Percentiles rank a stretch among this genome's conserved stretches.
phyloP scores from a whole-genome alignment of 2,797 vertebrate genomes.

The Molossus molossus region DNA sequence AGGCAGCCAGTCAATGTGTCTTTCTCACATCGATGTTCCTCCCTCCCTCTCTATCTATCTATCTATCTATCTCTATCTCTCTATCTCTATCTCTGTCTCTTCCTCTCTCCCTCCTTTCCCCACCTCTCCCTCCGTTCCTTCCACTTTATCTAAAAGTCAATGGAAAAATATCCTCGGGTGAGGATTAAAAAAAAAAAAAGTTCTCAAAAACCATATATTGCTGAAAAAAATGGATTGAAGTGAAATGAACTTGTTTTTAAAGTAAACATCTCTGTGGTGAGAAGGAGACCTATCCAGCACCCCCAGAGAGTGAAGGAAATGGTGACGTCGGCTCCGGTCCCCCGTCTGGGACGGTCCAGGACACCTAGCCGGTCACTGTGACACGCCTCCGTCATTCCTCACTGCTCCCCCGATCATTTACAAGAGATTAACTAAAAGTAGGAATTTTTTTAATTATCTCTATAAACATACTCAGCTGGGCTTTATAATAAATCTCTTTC shows the following conservation, averaged over 20 bases:
- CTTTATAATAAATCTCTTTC: neutral
- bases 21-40: too few relatives aligned
- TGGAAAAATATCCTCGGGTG: too few relatives aligned
- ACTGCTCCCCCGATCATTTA: neutral
- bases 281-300: neutral
- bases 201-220: neutral
- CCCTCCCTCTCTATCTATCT: too few relatives aligned
- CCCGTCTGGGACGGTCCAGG: neutral
- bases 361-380: rapidly evolving
- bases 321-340: rapidly evolving
- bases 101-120: too few relatives aligned
- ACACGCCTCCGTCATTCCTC: rapidly evolving
- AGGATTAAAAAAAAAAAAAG: too few relatives aligned
- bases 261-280: neutral
- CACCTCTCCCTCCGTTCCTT: too few relatives aligned
- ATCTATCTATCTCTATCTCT: too few relatives aligned
- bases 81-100: too few relatives aligned
- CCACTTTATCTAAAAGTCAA: too few relatives aligned
- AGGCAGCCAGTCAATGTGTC: too few relatives aligned
- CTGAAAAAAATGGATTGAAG: neutral
- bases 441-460: neutral
- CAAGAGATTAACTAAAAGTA: neutral
- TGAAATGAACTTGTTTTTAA: neutral
- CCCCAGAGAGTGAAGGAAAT: neutral
- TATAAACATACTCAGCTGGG: neutral